phyloP scores from a whole-genome alignment of 2,113 vertebrate species.

The Acrocephalus kingi region DNA sequence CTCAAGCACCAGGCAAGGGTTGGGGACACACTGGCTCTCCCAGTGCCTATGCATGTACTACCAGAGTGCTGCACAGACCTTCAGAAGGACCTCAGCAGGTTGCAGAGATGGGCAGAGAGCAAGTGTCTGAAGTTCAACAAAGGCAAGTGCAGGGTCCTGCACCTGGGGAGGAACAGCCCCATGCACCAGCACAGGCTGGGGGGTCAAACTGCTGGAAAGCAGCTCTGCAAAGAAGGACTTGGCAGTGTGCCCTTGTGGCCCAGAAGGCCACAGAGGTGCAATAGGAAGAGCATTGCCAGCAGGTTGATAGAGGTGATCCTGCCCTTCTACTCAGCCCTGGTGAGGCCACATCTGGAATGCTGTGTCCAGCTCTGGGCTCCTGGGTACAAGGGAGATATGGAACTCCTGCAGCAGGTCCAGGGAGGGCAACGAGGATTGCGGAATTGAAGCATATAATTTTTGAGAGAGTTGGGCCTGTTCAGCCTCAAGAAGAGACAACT shows the following conservation, averaged over 20 bases:
- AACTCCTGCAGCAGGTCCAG: not conserved
- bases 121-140: not conserved
- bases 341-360: not conserved
- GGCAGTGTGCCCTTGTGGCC: not conserved
- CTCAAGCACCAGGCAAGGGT: not conserved
- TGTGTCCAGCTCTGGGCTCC: not conserved
- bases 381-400: no score
- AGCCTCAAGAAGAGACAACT: not conserved
- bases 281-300: not conserved
- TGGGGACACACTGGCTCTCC: not conserved
- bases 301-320: not conserved
- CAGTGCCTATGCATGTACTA: not conserved
- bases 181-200: not conserved
- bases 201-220: not conserved
- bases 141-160: not conserved
- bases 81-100: not conserved
- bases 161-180: not conserved
- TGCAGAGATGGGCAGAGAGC: not conserved
- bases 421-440: not conserved
- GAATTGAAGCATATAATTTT: not conserved
- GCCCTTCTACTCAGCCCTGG: not conserved
- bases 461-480: not conserved
- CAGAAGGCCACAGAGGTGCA: not conserved
- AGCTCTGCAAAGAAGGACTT: not conserved
- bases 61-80: not conserved